A percentile compares a stretch with the other conserved stretches of the same genome.
These are phyloP conservation scores for Leptura quadrifasciata DNA, from an alignment of 2,888 invertebrate species.

Conservation along the genomic window DNA sequence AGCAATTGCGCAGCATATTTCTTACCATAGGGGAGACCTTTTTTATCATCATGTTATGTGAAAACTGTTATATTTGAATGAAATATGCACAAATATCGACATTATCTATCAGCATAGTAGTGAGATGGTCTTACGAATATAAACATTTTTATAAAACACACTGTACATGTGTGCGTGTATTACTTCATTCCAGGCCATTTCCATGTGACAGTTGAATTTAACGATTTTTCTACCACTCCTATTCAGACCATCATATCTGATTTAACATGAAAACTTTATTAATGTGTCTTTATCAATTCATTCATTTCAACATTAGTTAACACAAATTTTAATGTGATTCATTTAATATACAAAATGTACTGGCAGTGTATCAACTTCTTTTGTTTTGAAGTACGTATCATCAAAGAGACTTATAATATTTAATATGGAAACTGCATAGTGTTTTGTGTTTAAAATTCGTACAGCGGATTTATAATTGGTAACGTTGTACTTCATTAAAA, in stretches of 20 bases:
- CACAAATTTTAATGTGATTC: slow-evolving; percentile 31
- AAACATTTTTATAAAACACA: slow-evolving; percentile 3
- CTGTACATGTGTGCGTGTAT: slow-evolving; percentile 41
- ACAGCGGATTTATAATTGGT: no score
- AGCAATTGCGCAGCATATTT: no score
- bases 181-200: slow-evolving; percentile 41
- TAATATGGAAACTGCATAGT: not conserved
- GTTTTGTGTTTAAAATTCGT: not conserved
- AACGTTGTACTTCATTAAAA: no score
- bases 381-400: not conserved
- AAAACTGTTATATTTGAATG: no score
- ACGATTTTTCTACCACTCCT: slow-evolving; percentile 49
- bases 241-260: slow-evolving; percentile 45
- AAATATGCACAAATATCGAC: no score
- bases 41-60: no score
- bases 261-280: slow-evolving; percentile 49
- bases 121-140: no score
- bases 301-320: slow-evolving; percentile 35
- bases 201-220: slow-evolving; percentile 49
- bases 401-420: not conserved
- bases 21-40: no score
- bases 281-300: slow-evolving; percentile 37
- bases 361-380: not conserved
- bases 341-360: slow-evolving; percentile 20
- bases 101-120: no score